Base-by-base conservation (phyloP, 2,113 vertebrate genomes). In the Eulacestoma nigropectus region DNA sequence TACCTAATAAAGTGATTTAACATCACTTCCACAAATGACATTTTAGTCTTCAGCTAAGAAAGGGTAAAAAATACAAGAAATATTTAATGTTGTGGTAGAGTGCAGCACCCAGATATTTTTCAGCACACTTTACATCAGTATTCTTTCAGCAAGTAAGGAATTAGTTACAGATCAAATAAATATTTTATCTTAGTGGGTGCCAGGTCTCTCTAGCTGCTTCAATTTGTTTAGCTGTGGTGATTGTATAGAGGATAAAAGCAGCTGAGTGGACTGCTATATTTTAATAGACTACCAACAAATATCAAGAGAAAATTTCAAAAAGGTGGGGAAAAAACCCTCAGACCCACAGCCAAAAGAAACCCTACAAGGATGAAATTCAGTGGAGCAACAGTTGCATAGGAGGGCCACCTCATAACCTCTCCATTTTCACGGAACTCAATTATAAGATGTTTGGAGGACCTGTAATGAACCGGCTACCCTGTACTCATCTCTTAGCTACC, bases 251-350 rank as follows among this genome's bases (percentile, higher is more conserved):
- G 17, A 67, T 2, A 80, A 50, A 13, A 79, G 27, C 32, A 84
- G 7, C 13, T 62, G 16, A 15, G 13, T n/a, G 27, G 44, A n/a
- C 1, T 29, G 25, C 70, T 79, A 7, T 37, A 55, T 44, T 32
- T 79, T 1, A 95, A 55, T 1, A 65, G 18, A 44, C 16, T 78
- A 21, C 18, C 5, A 72, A 29, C 1, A 2, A 11, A 7, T 39
- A 68, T 6, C 1, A 2, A 67, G 29, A 42, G 2, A 67, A 13
- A 70, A 47, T 12, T 78, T 37, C 17, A 75, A 72, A 78, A 55
- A 44, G 5, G 6, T 33, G 8, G 3, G 14, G 2, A 11, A 65
- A 25, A 29, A 19, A 0, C 3, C 5, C 12, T n/a, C 16, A 69
- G 29, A 30, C 6, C 9, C 22, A 37, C 11, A 17, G 37, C 1